phyloP scores from a whole-genome alignment of 2,888 invertebrate species.

The Andrena praecox region DNA sequence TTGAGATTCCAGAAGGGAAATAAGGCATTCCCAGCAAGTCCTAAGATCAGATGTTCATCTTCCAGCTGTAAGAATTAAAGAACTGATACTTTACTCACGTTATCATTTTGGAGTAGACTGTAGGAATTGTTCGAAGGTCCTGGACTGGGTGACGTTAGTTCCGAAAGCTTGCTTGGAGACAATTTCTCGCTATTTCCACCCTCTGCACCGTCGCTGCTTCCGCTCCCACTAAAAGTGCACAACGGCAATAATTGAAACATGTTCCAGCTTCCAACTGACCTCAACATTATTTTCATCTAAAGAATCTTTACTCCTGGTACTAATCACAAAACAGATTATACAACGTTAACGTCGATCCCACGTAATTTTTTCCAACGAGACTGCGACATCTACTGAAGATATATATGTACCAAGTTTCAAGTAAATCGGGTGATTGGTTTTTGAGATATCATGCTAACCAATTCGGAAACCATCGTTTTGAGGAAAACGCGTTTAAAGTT shows the following conservation, averaged over 20 bases:
- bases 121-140: constrained; percentile 82
- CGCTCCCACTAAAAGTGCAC: constrained; percentile 86
- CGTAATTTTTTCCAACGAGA: too few species aligned
- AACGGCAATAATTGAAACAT: constrained; percentile 32
- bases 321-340: background rate
- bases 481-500: too few species aligned
- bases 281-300: background rate
- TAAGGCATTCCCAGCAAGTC: background rate
- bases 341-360: too few species aligned
- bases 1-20: too few species aligned
- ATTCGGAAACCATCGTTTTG: too few species aligned
- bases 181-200: constrained; percentile 82
- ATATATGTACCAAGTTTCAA: too few species aligned
- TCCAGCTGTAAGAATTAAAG: background rate
- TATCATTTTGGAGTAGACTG: constrained; percentile 80
- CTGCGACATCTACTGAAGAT: too few species aligned
- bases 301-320: background rate
- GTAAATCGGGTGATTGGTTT: too few species aligned
- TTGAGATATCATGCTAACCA: too few species aligned
- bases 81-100: constrained; percentile 74
- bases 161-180: constrained; percentile 81
- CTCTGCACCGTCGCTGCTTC: constrained; percentile 87
- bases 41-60: background rate
- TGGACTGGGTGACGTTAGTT: constrained; percentile 81
- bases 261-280: background rate